Evolutionary conservation across 2,888 invertebrate genomes (phyloP), one percentile per base, ranked within the genome.

Genomic region (Drosophila paucipuncta): DNA sequence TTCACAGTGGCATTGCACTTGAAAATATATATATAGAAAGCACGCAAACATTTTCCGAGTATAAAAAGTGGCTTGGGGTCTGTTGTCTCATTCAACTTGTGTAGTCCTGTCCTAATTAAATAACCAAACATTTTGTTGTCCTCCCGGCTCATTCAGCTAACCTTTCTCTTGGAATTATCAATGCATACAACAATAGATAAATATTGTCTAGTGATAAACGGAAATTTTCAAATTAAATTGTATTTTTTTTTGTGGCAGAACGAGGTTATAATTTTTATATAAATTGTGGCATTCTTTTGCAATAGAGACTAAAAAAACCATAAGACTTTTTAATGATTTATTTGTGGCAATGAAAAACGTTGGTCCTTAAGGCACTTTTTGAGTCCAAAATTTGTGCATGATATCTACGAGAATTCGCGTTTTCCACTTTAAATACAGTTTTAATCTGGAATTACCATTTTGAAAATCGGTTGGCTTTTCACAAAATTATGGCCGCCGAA

Each of bases 1-100:
- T 71, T 72, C 55, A 73, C 64, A 69, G 43, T 49, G 82, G 70
- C 86, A 89, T 79, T 85, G 89, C 89, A 83, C 89, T 88, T 85
- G 84, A 85, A 89, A 79, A 68, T 69, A 79, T 68, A 54, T 57
- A 47, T 10, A 25, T 52, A 68, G 54, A 47, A 43, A 47, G 30
- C 11, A 22, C n/a, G 50, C 16, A 43, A 10, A 28, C 62, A 50
- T 61, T 35, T 43, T 39, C 5, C 22, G 13, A n/a, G 41, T 6
- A 10, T 6, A 11, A 25, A 25, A 30, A n/a, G 16, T 58, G 30
- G 30, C 28, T 31, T 68, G 35, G 35, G 18, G 43, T 30, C 25
- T 62, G 31, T 10, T 33, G 50, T 16, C 25, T 28, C 18, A n/a
- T n/a, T 33, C n/a, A 28, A 31, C 28, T 30, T 31, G 25, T 39